phyloP scores from a whole-genome alignment of 2,113 vertebrate genomes.

The Ageneiosus marmoratus region DNA sequence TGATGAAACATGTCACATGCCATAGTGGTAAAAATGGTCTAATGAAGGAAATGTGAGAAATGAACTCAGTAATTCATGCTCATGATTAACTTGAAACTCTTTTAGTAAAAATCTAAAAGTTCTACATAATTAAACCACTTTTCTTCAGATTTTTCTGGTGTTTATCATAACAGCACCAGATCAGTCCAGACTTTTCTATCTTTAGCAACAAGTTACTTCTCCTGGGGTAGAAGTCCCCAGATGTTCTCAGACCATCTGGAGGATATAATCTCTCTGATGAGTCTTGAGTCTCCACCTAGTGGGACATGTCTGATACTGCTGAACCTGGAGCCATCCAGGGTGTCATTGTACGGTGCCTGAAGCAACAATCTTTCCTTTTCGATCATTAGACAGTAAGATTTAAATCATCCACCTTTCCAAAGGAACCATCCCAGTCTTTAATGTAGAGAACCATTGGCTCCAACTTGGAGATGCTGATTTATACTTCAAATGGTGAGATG shows the following conservation, averaged over 20 bases:
- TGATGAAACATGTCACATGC: neutral
- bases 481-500: neutral
- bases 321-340: neutral
- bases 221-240: neutral
- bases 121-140: neutral
- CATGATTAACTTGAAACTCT: neutral
- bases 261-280: neutral
- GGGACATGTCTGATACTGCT: neutral
- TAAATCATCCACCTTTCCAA: neutral
- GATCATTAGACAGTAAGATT: neutral
- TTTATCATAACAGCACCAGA: neutral
- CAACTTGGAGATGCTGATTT: neutral
- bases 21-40: neutral
- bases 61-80: too few relatives aligned
- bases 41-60: neutral
- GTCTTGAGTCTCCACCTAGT: neutral
- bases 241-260: neutral
- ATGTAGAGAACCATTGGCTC: neutral
- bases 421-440: neutral
- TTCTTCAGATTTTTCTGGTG: neutral
- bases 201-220: neutral
- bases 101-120: neutral
- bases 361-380: neutral
- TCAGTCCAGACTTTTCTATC: neutral
- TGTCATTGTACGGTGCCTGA: neutral